Evolutionary conservation across 1,140 invertebrate genomes (phyloP).

Genomic region (Hestina assimilis): DNA sequence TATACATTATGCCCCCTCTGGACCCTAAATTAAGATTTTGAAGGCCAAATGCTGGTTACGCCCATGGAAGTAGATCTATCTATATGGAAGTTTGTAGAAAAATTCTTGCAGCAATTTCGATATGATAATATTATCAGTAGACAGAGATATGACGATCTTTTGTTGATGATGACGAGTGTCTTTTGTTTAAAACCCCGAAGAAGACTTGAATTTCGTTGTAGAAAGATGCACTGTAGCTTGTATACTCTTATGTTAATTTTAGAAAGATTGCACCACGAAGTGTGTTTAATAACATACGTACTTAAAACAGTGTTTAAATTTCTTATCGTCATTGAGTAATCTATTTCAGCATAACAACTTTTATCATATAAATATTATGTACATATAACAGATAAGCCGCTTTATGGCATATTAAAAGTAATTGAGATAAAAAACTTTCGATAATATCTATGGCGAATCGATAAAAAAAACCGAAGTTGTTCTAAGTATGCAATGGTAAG

Average conservation of each 20-base stretch:
- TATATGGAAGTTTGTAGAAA: too few species aligned
- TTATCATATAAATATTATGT: constrained; percentile 12
- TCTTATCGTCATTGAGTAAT: constrained; percentile 21
- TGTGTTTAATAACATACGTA: neutral
- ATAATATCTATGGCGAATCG: constrained; percentile 1
- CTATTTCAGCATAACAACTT: constrained; percentile 13
- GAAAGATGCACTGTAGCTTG: neutral
- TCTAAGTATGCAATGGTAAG: too few species aligned
- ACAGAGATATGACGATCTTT: too few species aligned
- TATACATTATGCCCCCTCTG: too few species aligned
- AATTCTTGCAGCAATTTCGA: too few species aligned
- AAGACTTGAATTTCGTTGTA: neutral
- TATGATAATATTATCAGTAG: too few species aligned
- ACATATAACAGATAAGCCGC: constrained; percentile 10
- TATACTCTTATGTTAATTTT: neutral
- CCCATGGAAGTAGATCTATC: too few species aligned
- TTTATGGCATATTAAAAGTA: constrained; percentile 4
- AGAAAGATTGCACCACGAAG: neutral
- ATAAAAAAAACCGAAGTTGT: too few species aligned
- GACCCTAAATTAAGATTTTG: constrained; percentile 1
- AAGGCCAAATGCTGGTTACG: too few species aligned
- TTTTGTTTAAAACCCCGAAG: too few species aligned
- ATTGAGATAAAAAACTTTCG: constrained; percentile 21
- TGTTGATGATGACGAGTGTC: too few species aligned
- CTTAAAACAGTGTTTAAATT: neutral